Conservation (phyloP, 2,113 vertebrate species). For the Vidua macroura region DNA sequence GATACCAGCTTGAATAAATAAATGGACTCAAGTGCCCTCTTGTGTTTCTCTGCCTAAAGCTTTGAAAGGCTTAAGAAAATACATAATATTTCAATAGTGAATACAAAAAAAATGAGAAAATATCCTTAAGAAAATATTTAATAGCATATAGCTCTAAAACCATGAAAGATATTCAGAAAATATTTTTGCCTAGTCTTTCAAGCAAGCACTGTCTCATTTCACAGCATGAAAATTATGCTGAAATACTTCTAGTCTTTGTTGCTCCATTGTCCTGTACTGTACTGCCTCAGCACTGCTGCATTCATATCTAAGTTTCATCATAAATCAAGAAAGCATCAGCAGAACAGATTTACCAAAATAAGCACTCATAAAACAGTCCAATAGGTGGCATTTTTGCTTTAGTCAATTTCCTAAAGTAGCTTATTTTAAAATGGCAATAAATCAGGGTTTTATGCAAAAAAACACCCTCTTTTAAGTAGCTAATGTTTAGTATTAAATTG, state of each 20-base stretch:
- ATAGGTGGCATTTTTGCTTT: background rate
- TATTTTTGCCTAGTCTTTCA: background rate
- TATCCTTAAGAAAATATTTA: background rate
- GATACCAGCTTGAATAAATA: background rate
- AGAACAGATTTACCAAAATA: background rate
- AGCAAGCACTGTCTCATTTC: background rate
- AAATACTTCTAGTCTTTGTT: background rate
- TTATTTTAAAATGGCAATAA: background rate
- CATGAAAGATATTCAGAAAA: background rate
- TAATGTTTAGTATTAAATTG: background rate
- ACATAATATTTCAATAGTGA: background rate
- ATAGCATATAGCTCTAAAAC: background rate
- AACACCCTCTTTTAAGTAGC: background rate
- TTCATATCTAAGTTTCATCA: background rate
- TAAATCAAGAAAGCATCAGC: background rate
- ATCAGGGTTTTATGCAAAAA: background rate
- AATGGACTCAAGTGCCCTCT: conserved; percentile 44
- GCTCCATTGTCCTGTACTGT: background rate
- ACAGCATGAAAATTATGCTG: background rate
- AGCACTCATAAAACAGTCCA: background rate
- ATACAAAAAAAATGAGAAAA: background rate
- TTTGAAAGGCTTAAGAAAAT: background rate
- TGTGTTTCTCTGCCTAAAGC: background rate
- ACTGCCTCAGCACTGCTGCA: background rate
- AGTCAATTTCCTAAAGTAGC: background rate